phyloP scores from a whole-genome alignment of 2,888 invertebrate genomes.

The Aphodius sticticus region DNA sequence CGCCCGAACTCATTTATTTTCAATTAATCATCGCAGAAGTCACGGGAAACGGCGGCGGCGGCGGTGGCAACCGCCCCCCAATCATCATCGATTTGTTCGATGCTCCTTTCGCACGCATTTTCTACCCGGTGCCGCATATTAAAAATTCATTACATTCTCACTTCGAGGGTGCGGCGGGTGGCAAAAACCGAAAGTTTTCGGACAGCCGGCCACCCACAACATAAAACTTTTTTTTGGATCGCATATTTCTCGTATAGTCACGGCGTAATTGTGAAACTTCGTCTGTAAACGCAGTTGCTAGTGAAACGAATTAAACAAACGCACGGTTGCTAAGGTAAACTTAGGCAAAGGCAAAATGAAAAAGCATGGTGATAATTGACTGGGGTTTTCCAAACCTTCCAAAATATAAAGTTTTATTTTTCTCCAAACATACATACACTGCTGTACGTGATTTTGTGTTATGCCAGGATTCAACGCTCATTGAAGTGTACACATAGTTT shows the following conservation, averaged over 20 bases:
- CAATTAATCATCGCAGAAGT: background rate
- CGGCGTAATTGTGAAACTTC: no score
- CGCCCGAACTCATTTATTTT: background rate
- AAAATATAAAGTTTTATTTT: no score
- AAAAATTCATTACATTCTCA: background rate
- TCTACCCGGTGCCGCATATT: background rate
- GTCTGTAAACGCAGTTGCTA: no score
- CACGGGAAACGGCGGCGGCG: background rate
- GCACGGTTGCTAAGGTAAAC: no score
- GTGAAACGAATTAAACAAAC: no score
- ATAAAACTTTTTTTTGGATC: background rate
- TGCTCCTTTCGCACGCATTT: background rate
- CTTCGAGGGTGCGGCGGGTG: background rate
- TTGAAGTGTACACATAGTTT: no score
- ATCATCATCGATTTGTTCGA: background rate
- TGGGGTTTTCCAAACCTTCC: no score
- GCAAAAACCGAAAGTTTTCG: background rate
- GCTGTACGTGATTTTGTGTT: no score
- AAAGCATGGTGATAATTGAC: no score
- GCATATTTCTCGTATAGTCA: background rate
- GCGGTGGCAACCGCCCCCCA: background rate
- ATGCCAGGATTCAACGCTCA: no score
- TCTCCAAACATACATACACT: no score
- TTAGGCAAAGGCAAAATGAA: no score
- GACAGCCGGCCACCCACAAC: background rate